Percentiles rank a stretch among this genome's conserved stretches.
Evolutionary conservation across 2,113 vertebrate species (phyloP).

Genomic region (Irena cyanogastra): DNA sequence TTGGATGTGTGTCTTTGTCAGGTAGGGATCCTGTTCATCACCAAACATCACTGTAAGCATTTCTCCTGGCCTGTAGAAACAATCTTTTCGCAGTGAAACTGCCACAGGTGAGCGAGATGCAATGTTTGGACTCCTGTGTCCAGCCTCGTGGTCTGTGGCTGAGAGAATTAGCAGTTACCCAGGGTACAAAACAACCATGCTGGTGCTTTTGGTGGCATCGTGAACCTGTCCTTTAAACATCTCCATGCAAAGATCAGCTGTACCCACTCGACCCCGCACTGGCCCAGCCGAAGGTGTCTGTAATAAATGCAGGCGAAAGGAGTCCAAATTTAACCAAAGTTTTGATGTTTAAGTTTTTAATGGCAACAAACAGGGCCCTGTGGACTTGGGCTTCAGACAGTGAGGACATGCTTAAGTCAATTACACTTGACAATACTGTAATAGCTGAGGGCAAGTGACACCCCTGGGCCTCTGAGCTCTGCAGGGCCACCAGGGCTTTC

Average conservation of each 20-base stretch:
- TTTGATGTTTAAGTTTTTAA: slow-evolving; percentile 8
- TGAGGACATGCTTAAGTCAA: neutral
- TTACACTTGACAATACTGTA: slow-evolving; percentile 1
- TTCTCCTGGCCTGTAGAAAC: neutral
- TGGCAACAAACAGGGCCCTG: slow-evolving; percentile 4
- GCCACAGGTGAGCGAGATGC: neutral
- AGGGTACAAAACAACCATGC: neutral
- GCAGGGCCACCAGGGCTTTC: neutral
- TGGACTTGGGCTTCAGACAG: neutral
- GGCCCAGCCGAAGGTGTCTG: neutral
- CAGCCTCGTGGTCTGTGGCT: neutral
- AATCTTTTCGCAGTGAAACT: neutral
- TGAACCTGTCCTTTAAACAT: neutral
- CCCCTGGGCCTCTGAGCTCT: neutral
- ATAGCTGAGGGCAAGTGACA: neutral
- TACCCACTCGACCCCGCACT: fast-evolving
- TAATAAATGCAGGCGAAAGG: neutral
- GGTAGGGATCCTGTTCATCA: neutral
- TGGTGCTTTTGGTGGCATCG: neutral
- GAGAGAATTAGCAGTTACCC: neutral
- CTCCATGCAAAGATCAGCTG: neutral
- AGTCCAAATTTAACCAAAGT: neutral
- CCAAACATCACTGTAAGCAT: neutral
- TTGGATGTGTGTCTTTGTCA: neutral
- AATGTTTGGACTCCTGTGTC: neutral